Base-by-base conservation (phyloP, 2,888 invertebrate genomes). In the Teleogryllus oceanicus region DNA sequence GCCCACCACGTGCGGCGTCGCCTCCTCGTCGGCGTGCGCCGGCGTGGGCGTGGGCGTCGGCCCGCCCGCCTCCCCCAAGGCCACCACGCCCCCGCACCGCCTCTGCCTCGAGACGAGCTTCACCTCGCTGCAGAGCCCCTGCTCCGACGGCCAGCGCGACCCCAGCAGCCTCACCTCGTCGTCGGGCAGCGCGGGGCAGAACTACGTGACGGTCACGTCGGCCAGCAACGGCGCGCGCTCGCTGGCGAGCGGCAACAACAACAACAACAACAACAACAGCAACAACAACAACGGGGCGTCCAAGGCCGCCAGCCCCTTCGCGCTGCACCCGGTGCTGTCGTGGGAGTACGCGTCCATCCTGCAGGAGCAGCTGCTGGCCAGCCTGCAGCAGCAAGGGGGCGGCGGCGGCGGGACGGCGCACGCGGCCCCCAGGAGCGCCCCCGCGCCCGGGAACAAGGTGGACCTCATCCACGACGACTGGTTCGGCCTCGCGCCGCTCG, bases 101-200 rank as follows among this genome's bases (percentile, higher is more conserved):
- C 87, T 93, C 76, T 92, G 91, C 84, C 88, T 94, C 82, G 94
- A 94, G 87, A 94, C 94, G 16, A 93, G 93, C 84, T 94, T 94
- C 87, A 92, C 93, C 49, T 92, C 92, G 82, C 86, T 93, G 50
- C 91, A 91, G 84, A 90, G 90, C 83, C 89, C 89, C 2, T 86
- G 87, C 78, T 78, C 80, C 13, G 81, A 83, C 13, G 78, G 77
- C 24, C 79, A 77, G 50, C 20, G 50, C 21, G 74, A 21, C 24
- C n/a, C 75, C 50, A 78, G 75, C 49, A 50, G 37, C 74, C 50
- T 49, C 62, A 74, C 74, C 11, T 76, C 74, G 80, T 80, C 79
- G 85, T 86, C 81, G 85, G 86, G 80, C 86, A 86, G 2, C 85
- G 85, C 80, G 81, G 82, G 82, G 85, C 85, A 82, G 84, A 24